Evolutionary conservation across 2,888 invertebrate species (phyloP), one percentile per base, ranked within the genome.

Genomic region (Lucinisca nassula): DNA sequence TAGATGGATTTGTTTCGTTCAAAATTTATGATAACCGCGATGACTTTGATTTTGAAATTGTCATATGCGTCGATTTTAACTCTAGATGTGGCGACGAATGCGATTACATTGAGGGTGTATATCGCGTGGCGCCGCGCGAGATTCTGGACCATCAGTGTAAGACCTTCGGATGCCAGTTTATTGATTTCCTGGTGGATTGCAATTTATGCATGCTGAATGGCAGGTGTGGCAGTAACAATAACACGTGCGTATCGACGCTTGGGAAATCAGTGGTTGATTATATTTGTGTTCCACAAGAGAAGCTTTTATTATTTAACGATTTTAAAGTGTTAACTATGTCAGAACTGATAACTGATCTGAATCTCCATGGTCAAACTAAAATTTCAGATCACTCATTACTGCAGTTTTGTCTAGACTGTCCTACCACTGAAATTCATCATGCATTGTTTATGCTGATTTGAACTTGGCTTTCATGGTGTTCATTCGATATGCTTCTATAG

Each of bases 191-290:
- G 17, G 35, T 67, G 21, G 35, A 67, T 6, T 35, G 67, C 10
- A 67, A 32, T 21, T 14, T 67, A 3, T 58, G 58, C 35, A 55
- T 37, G 35, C 0, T 77, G 27, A 77, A 58, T n/a, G 58, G 58
- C 24, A 58, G 55, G 35, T 8, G 35, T n/a, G 38, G 35, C 3
- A 17, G n/a, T 10, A 10, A 35, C 27, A 6, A 35, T 37, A 58
- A 27, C 21, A 58, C 58, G 8, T 35, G 30, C 8, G 24, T 77
- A 17, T 49, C 30, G 0, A 1, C 51, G 2, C 35, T 32, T 0
- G 55, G 58, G n/a, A 37, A 38, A 30, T 32, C 58, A 58, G 58
- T 77, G 4, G 55, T 58, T 6, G 77, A 77, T 58, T 77, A 77
- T 35, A 21, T 35, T n/a, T 55, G 32, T 3, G 37, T 58, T 12